Evolutionary conservation across 2,113 vertebrate species (phyloP).

Genomic region (Mohoua ochrocephala): DNA sequence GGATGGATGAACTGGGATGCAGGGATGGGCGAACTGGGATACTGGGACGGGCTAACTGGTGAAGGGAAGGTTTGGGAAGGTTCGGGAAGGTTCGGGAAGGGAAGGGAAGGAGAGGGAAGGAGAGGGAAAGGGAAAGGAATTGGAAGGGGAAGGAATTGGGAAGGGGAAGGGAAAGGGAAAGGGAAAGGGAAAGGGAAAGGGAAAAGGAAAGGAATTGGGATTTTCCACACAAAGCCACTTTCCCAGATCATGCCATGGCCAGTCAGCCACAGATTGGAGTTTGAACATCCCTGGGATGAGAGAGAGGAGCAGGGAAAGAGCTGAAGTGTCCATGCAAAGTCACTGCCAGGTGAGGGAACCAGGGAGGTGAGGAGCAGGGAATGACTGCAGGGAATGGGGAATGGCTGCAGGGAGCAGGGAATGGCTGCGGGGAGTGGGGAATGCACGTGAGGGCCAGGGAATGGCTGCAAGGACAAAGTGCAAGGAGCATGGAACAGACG

Average conservation of each 20-base stretch:
- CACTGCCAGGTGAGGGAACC: not conserved
- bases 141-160: too few relatives aligned
- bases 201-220: too few relatives aligned
- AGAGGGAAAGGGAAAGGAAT: too few relatives aligned
- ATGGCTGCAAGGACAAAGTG: not conserved
- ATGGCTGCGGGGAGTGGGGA: not conserved
- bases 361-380: not conserved
- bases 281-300: not conserved
- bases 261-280: rapidly evolving
- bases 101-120: too few relatives aligned
- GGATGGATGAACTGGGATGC: too few relatives aligned
- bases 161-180: not conserved
- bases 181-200: not conserved
- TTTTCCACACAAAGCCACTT: not conserved
- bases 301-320: not conserved
- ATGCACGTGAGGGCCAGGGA: not conserved
- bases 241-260: not conserved
- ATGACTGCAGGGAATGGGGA: not conserved
- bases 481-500: too few relatives aligned
- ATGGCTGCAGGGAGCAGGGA: not conserved
- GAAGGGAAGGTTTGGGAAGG: too few relatives aligned
- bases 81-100: too few relatives aligned
- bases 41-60: too few relatives aligned
- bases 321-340: not conserved
- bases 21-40: too few relatives aligned